Evolutionary conservation across 1,140 invertebrate genomes (phyloP).

Genomic region (Steinernema feltiae): DNA sequence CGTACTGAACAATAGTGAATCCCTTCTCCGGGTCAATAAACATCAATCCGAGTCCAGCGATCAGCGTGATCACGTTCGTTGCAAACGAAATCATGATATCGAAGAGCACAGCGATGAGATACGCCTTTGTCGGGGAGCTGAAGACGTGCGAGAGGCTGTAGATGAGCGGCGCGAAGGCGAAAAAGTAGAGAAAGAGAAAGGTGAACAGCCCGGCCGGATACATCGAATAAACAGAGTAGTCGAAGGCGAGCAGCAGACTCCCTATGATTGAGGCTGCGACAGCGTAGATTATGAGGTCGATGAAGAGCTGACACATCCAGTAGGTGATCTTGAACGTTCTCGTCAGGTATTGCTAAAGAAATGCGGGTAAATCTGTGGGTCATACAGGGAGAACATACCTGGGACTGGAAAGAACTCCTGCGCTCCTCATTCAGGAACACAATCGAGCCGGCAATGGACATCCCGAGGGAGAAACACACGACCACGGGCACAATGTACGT

Average conservation of each 20-base stretch:
- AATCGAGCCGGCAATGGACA: not conserved
- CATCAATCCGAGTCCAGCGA: not conserved
- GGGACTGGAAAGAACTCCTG: not conserved
- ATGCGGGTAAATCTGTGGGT: not conserved
- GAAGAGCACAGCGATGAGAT: not conserved
- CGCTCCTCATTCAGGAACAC: not conserved
- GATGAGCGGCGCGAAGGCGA: not conserved
- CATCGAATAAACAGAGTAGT: not conserved
- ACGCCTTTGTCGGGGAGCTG: not conserved
- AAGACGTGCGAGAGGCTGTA: not conserved
- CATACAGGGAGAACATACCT: not conserved
- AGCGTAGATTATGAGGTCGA: not conserved
- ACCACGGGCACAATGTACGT: slow-evolving; percentile 3
- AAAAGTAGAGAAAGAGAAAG: not conserved
- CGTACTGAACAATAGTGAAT: not conserved
- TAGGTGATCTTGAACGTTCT: not conserved
- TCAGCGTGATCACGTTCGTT: not conserved
- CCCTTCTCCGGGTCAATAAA: not conserved
- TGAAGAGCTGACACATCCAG: not conserved
- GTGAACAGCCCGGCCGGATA: not conserved
- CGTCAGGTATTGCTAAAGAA: not conserved
- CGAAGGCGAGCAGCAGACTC: not conserved
- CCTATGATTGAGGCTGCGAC: not conserved
- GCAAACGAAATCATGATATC: not conserved
- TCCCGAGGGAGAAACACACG: slow-evolving; percentile 1